Conservation (phyloP, 1,140 invertebrate species). For the Leptonema lineaticorne region DNA sequence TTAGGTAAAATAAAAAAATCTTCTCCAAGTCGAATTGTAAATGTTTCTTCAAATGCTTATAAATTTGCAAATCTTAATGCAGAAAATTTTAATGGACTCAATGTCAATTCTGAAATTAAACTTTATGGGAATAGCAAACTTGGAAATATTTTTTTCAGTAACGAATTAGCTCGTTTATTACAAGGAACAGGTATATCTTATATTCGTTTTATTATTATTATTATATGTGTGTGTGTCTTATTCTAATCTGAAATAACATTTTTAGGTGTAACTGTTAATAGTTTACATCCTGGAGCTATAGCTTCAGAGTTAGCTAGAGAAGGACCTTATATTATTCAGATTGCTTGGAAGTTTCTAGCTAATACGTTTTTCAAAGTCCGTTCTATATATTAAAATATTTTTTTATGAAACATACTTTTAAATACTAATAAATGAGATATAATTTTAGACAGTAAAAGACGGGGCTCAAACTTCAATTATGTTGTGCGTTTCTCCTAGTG, state of each 20-base stretch:
- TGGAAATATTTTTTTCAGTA: constrained; percentile 61
- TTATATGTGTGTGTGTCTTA: not conserved
- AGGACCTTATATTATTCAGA: constrained; percentile 49
- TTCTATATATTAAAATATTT: not conserved
- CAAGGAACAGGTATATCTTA: constrained; percentile 45
- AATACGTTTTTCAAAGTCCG: constrained; percentile 6
- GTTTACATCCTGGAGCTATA: constrained; percentile 67
- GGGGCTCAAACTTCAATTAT: constrained; percentile 62
- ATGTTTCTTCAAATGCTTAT: constrained; percentile 64
- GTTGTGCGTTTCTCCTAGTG: constrained; percentile 57
- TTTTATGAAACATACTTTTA: not conserved
- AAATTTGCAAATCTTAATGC: constrained; percentile 57
- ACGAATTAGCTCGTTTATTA: constrained; percentile 55
- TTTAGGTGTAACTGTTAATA: constrained; percentile 58
- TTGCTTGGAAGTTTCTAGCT: constrained; percentile 3
- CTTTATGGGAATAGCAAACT: constrained; percentile 67
- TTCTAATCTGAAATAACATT: not conserved
- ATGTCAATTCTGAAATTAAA: constrained; percentile 45
- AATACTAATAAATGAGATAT: not conserved
- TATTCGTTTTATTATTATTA: not conserved
- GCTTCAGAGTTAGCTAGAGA: constrained; percentile 68
- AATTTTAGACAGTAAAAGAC: constrained; percentile 53
- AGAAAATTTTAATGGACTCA: constrained; percentile 45
- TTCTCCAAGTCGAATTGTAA: constrained; percentile 61
- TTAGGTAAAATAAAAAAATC: constrained; percentile 54